Base-by-base conservation (phyloP, 1,140 invertebrate species). In the Platyura marginata region DNA sequence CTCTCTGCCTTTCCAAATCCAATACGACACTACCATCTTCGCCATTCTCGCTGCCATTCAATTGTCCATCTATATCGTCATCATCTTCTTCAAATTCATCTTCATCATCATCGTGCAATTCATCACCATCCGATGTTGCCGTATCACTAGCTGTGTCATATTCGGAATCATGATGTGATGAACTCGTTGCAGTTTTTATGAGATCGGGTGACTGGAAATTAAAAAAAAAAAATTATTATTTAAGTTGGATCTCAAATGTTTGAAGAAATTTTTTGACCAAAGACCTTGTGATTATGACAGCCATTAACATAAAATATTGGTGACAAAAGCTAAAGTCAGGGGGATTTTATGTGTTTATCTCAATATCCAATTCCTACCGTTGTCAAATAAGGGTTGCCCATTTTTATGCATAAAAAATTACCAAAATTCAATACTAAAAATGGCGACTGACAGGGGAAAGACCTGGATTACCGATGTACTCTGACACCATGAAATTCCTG, bases 1-100 rank as follows among this genome's bases (percentile, higher is more conserved):
- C 63, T 4, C 62, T 62, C 37, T 59, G 63, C 38, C 47, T 47
- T 34, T 62, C 62, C 6, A 60, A 58, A 20, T 71, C 67, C 18
- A 66, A 63, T 37, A 61, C 63, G 35, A 66, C 62, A 47, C 65
- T 67, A 11, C 66, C 65, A n/a, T 63, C 63, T n/a, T 59, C 58
- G 6, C 52, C 49, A 21, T 58, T 66, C 35, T 69, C 65, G 23
- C 62, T 64, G 10, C 57, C 63, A 16, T 34, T 15, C 16, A 34
- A 34, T n/a, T 34, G 48, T 9, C 44, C 46, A 18, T 54, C 52
- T 15, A 29, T 38, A 39, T 46, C 44, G 11, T 44, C 44, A 10
- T 47, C 46, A 22, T 59, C 50, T 21, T 53, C 55, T 15, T 62
- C 66, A 51, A 40, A 61, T 58, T 48, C 63, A 56, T 34, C 32